Percentiles rank a stretch among this genome's conserved stretches.
Conservation (phyloP, 2,113 vertebrate species). For the Labrus mixtus region DNA sequence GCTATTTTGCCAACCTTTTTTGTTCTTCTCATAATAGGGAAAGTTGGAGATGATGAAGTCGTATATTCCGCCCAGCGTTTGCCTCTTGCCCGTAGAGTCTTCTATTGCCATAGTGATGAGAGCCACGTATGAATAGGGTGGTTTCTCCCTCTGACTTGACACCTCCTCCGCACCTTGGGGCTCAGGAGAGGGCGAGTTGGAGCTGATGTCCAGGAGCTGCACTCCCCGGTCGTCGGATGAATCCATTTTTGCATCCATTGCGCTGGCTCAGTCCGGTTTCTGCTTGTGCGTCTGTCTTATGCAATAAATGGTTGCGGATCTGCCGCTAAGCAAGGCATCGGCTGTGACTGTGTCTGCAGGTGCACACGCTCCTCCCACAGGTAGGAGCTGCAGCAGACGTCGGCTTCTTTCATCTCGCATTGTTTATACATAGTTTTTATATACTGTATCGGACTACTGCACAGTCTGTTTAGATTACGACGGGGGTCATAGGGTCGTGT, state of each 20-base stretch:
- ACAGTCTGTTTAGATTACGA: slow-evolving; percentile 36
- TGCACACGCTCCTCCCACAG: slow-evolving; percentile 61
- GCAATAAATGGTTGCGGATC: not conserved
- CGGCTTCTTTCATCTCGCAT: slow-evolving; percentile 48
- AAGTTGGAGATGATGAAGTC: slow-evolving; percentile 84
- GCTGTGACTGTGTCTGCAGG: slow-evolving; percentile 47
- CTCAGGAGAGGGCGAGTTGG: slow-evolving; percentile 27
- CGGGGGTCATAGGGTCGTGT: slow-evolving; percentile 14
- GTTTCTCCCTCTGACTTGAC: slow-evolving; percentile 66
- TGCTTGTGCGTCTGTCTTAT: slow-evolving; percentile 3
- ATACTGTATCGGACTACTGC: not conserved
- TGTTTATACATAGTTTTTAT: too few species aligned
- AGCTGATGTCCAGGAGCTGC: slow-evolving; percentile 58
- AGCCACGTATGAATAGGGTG: slow-evolving; percentile 87
- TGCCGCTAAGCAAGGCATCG: not conserved
- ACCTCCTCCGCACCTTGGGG: slow-evolving; percentile 7
- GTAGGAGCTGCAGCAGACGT: not conserved
- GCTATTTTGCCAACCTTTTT: slow-evolving; percentile 88
- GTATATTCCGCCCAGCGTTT: slow-evolving; percentile 87
- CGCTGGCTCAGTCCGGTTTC: slow-evolving; percentile 18
- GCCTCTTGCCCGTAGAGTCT: slow-evolving; percentile 78
- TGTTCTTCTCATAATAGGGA: slow-evolving; percentile 84
- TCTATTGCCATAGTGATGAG: slow-evolving; percentile 89
- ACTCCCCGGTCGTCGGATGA: not conserved
- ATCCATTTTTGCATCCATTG: slow-evolving; percentile 42